These are phyloP conservation scores for Drosophila melanosoma DNA, from an alignment of 2,888 invertebrate species.

Conservation along the genomic window DNA sequence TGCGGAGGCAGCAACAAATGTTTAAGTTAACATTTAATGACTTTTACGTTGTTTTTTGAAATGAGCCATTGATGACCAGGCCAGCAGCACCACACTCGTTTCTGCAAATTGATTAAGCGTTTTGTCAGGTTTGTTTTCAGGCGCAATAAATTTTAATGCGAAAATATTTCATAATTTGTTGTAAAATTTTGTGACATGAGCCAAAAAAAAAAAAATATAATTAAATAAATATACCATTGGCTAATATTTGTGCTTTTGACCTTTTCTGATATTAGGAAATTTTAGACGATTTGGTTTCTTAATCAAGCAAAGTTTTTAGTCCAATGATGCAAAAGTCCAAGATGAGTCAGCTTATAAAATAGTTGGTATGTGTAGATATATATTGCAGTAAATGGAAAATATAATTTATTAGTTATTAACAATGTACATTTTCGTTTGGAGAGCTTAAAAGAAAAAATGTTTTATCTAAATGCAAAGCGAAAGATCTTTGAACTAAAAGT, in stretches of 20 bases:
- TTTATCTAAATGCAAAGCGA: not conserved
- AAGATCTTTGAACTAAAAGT: not conserved
- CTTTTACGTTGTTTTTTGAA: constrained; percentile 34
- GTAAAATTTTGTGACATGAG: constrained; percentile 35
- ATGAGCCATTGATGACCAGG: constrained; percentile 30
- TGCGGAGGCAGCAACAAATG: constrained; percentile 8
- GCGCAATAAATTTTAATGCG: constrained; percentile 51
- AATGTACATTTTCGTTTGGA: not conserved
- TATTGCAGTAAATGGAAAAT: not conserved
- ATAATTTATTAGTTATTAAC: rapidly evolving
- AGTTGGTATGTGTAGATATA: not conserved
- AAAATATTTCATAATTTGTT: constrained; percentile 43
- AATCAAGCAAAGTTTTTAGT: constrained; percentile 21
- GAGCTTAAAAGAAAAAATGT: not conserved
- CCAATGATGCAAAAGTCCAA: constrained; percentile 6
- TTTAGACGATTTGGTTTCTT: constrained; percentile 35
- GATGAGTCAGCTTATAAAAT: constrained; percentile 1
- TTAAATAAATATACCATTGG: constrained; percentile 12
- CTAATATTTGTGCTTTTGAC: constrained; percentile 27
- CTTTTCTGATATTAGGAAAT: constrained; percentile 43
- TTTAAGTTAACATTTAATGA: constrained; percentile 57
- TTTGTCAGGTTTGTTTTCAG: constrained; percentile 50
- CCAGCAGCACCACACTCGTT: constrained; percentile 8
- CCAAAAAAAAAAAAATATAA: constrained; percentile 15
- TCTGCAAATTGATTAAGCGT: constrained; percentile 50